Base-by-base conservation (phyloP, 2,888 invertebrate genomes). In the Endomychus coccineus region DNA sequence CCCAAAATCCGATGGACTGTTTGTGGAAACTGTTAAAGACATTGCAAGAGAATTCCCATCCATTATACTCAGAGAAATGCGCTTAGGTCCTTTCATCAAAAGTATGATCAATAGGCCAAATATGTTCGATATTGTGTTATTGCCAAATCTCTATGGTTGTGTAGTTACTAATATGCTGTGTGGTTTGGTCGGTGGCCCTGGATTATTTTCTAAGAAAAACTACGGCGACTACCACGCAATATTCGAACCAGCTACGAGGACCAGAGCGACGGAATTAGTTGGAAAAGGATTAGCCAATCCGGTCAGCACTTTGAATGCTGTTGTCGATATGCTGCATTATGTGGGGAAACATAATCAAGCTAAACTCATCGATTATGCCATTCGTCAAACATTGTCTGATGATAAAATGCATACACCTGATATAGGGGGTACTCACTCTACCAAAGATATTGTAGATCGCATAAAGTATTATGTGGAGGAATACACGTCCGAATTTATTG, bases 271-370 rank as follows among this genome's bases (percentile, higher is more conserved):
- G 11, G 76, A 85, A 0, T 83, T 96, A 51, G 90, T 88, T 36
- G 96, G 95, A 33, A 91, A 90, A 65, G 91, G 95, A 65, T 73
- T 90, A 34, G 95, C 95, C 1, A 97, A 97, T 68, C 97, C 96
- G 0, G 78, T 91, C 15, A 95, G 95, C 0, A 94, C 97, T 88
- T 71, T 97, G 46, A 88, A 89, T 65, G 94, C 96, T 0, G 46
- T 50, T 1, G 45, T 50, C n/a, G 46, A 53, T 38, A 41, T 57
- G 34, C 36, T 56, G n/a, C 24, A 43, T 25, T 48, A 54, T 34
- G 28, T 57, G 22, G 48, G 48, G 4, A 45, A 46, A 32, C 16
- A 44, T 9, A 14, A 43, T 7, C 44, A 52, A 24, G 57, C 53
- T 10, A 24, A 42, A 12, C 10, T 50, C 11, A 54, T 57, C 4